A percentile compares a stretch with the other conserved stretches of the same genome.
These are phyloP conservation scores for Portevinia maculata DNA, from an alignment of 2,888 invertebrate genomes.

Conservation along the genomic window DNA sequence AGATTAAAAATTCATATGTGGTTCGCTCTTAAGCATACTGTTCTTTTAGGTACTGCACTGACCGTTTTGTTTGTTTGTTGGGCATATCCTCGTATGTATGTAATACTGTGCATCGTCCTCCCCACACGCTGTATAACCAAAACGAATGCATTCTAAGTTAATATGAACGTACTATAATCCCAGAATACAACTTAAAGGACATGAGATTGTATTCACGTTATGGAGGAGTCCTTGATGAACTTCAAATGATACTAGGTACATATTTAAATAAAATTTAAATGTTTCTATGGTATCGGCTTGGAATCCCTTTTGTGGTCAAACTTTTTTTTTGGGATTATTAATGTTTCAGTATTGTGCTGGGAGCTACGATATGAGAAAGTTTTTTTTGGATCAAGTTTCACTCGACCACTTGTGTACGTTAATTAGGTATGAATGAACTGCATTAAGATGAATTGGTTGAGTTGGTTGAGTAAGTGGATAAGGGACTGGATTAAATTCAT, in stretches of 20 bases:
- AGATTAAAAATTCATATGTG: constrained; percentile 77
- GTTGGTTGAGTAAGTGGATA: constrained; percentile 11
- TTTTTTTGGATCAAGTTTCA: constrained; percentile 15
- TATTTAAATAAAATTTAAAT: constrained; percentile 72
- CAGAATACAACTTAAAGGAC: constrained; percentile 58
- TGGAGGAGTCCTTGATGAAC: constrained; percentile 68
- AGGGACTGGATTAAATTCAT: background rate
- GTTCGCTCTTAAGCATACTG: constrained; percentile 73
- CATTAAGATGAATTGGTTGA: constrained; percentile 20
- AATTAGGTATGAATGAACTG: constrained; percentile 55
- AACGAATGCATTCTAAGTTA: constrained; percentile 51
- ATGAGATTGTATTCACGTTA: constrained; percentile 13
- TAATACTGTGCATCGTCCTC: constrained; percentile 10
- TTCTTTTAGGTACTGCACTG: constrained; percentile 20
- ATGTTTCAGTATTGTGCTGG: constrained; percentile 31
- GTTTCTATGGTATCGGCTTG: constrained; percentile 61
- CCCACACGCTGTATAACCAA: constrained; percentile 21
- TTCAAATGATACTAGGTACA: constrained; percentile 46
- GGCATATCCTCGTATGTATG: constrained; percentile 15
- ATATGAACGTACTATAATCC: constrained; percentile 65
- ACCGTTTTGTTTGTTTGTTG: constrained; percentile 25
- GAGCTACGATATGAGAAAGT: background rate
- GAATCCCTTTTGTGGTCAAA: constrained; percentile 26
- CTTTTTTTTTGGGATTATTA: constrained; percentile 14
- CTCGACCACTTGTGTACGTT: constrained; percentile 47